Evolutionary conservation across 2,113 vertebrate genomes (phyloP).

Genomic region (Plotosus lineatus): DNA sequence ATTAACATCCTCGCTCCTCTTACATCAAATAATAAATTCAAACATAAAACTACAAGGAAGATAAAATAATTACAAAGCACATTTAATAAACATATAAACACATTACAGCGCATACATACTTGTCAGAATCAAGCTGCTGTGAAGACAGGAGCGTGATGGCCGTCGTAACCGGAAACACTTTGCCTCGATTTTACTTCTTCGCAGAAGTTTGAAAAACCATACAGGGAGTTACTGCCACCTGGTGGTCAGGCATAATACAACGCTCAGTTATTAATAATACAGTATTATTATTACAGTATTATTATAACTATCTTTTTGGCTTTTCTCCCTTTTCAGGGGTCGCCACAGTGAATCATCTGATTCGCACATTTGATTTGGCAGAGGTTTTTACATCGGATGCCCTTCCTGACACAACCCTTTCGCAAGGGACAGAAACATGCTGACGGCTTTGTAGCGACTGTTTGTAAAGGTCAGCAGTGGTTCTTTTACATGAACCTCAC

Average conservation of each 20-base stretch:
- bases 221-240: not conserved
- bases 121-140: conserved; percentile 33
- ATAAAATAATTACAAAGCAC: not conserved
- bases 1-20: not conserved
- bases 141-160: conserved; percentile 49
- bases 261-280: too few relatives aligned
- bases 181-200: not conserved
- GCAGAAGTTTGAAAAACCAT: not conserved
- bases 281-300: too few relatives aligned
- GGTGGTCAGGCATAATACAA: not conserved
- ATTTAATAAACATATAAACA: not conserved
- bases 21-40: not conserved
- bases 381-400: too few relatives aligned
- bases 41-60: not conserved
- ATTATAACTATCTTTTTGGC: too few relatives aligned
- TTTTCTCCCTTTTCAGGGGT: too few relatives aligned
- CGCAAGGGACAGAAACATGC: too few relatives aligned
- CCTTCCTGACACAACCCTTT: too few relatives aligned
- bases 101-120: conserved; percentile 13
- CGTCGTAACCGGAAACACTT: conserved; percentile 43
- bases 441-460: too few relatives aligned
- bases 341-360: too few relatives aligned
- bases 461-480: too few relatives aligned
- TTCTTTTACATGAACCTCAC: too few relatives aligned
- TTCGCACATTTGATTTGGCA: too few relatives aligned